These are phyloP conservation scores for Brachymystax lenok DNA, from an alignment of 2,797 vertebrate species.

Conservation along the genomic window DNA sequence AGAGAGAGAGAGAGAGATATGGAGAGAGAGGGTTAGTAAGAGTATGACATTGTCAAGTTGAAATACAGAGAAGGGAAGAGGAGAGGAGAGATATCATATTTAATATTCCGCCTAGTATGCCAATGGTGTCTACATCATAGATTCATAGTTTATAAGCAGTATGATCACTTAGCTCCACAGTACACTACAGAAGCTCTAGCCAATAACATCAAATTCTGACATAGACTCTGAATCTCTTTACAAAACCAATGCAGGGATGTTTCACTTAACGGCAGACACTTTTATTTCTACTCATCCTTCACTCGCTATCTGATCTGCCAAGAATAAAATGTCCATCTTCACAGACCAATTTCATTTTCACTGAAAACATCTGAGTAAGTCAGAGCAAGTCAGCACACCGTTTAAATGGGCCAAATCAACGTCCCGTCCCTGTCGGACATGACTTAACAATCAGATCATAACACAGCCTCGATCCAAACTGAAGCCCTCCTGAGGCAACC, in stretches of 20 bases:
- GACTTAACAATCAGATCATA: too few species aligned
- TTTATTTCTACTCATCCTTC: too few species aligned
- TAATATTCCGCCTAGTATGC: too few species aligned
- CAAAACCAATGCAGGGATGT: too few species aligned
- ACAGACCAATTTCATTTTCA: not conserved
- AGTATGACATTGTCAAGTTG: not conserved
- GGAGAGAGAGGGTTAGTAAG: not conserved
- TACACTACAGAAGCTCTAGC: not conserved
- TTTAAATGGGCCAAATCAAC: not conserved
- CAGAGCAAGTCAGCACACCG: not conserved
- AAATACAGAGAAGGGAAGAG: not conserved
- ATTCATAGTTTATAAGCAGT: too few species aligned
- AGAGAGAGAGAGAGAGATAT: conserved; percentile 9
- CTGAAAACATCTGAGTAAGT: not conserved
- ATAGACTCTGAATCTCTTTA: not conserved
- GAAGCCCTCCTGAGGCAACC: too few species aligned
- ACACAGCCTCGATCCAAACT: too few species aligned
- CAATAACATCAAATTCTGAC: not conserved
- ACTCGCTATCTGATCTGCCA: too few species aligned
- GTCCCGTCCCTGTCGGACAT: too few species aligned
- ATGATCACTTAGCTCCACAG: not conserved
- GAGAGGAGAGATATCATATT: not conserved
- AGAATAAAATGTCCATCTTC: not conserved
- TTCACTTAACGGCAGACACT: too few species aligned
- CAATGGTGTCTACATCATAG: too few species aligned